Evolutionary conservation across 2,888 invertebrate species (phyloP).

Genomic region (Hyposoter didymator): DNA sequence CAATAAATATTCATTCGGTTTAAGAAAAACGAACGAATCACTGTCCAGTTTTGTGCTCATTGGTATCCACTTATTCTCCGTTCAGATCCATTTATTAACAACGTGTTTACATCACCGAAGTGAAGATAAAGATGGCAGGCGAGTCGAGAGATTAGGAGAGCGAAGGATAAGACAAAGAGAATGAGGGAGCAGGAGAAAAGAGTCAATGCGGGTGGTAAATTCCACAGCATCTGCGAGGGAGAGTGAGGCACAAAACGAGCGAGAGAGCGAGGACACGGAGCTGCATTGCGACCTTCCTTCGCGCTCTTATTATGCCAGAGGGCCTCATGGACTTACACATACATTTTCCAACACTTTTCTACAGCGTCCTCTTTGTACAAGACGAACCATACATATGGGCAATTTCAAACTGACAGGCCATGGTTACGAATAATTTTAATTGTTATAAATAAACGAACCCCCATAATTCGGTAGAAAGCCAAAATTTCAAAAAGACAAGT

Average conservation of each 20-base stretch:
- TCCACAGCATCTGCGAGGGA: conserved; percentile 75
- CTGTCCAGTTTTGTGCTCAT: background rate
- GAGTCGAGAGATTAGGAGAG: conserved; percentile 28
- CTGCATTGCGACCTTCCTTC: conserved; percentile 75
- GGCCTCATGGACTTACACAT: conserved; percentile 56
- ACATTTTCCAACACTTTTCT: conserved; percentile 13
- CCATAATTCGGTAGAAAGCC: background rate
- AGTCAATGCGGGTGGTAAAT: conserved; percentile 74
- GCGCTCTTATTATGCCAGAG: conserved; percentile 74
- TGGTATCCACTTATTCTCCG: background rate
- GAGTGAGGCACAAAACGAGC: background rate
- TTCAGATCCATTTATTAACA: conserved; percentile 19
- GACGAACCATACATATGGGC: background rate
- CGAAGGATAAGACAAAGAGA: conserved; percentile 43
- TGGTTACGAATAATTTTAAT: background rate
- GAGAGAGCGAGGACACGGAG: conserved; percentile 70
- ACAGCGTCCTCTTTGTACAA: background rate
- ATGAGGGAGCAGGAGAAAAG: conserved; percentile 53
- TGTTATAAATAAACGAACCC: background rate
- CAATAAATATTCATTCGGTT: background rate
- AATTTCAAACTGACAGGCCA: background rate
- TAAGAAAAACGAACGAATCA: background rate
- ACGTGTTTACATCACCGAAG: conserved; percentile 35
- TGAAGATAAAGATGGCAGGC: conserved; percentile 17
- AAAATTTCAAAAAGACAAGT: too few relatives aligned